These are phyloP conservation scores for Zenarchopterus dispar DNA, from an alignment of 2,797 vertebrate genomes.

Conservation along the genomic window DNA sequence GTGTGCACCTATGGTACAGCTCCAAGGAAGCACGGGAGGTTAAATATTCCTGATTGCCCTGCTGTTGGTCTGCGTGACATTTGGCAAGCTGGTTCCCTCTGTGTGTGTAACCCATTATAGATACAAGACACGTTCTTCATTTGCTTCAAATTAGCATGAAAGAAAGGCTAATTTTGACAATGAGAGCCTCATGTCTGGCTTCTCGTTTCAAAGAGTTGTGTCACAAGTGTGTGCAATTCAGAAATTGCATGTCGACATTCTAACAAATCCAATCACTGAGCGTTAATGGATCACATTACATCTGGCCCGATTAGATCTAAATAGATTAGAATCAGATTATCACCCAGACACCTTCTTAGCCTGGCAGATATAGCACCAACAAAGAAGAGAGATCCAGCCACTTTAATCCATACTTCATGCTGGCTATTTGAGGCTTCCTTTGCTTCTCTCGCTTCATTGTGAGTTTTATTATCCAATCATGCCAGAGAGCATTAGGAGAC, in stretches of 20 bases:
- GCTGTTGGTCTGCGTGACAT: slow-evolving; percentile 33
- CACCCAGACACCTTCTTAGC: slow-evolving; percentile 48
- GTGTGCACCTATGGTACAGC: slow-evolving; percentile 27
- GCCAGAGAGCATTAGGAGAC: slow-evolving; percentile 46
- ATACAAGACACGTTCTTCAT: slow-evolving; percentile 2
- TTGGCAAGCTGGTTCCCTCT: slow-evolving; percentile 31
- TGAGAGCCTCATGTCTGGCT: background rate
- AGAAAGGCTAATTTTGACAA: background rate
- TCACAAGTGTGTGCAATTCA: slow-evolving; percentile 1
- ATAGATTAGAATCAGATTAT: slow-evolving; percentile 50
- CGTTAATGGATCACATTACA: slow-evolving; percentile 46
- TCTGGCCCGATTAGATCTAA: slow-evolving; percentile 46
- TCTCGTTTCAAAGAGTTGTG: background rate
- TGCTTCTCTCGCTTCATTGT: slow-evolving; percentile 32
- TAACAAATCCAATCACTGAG: slow-evolving; percentile 49
- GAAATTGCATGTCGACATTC: slow-evolving; percentile 2
- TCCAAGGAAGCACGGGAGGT: slow-evolving; percentile 49
- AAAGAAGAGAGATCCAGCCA: slow-evolving; percentile 11
- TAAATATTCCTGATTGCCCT: slow-evolving; percentile 59
- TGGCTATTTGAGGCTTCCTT: slow-evolving; percentile 27
- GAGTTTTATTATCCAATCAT: slow-evolving; percentile 52
- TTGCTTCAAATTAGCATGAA: background rate
- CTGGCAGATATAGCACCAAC: slow-evolving; percentile 11
- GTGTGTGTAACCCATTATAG: slow-evolving; percentile 2
- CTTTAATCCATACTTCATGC: slow-evolving; percentile 28